Evolutionary conservation across 1,140 invertebrate species (phyloP), one percentile per base, ranked within the genome.

Genomic region (Penaeus japonicus): DNA sequence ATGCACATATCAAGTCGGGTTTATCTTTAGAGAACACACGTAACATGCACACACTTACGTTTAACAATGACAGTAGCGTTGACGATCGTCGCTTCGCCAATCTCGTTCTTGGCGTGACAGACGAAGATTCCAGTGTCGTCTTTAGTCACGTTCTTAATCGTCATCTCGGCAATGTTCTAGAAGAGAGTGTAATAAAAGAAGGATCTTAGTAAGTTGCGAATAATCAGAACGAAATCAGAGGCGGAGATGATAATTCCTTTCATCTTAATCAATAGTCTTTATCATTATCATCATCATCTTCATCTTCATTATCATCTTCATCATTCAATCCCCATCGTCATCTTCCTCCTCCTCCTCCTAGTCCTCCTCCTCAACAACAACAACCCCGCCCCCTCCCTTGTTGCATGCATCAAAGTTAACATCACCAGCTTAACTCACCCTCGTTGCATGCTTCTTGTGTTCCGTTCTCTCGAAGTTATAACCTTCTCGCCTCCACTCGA

Each of bases 81-180:
- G 12, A 92, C 92, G 47, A 93, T 94, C 5, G 94, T 95, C 77
- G 95, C 94, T 91, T 96, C 95, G 35, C 97, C 97, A 89, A 99
- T 96, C 77, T 96, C 96, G 92, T 99, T 99, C 93, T 98, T 96
- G 53, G 97, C 97, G 75, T 96, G 94, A 92, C 98, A 99, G 70
- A 95, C 94, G 93, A 98, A 99, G 85, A 95, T 94, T 0, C 98
- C 98, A 2, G 97, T 96, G 92, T 99, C 98, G 79, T 96, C 95
- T 89, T 96, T 95, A 32, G 94, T 95, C 0, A 97, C 95, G 91
- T 96, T 94, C 73, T 95, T 94, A 80, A 99, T 95, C 62, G 95
- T 88, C 87, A 88, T 77, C 54, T 82, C 86, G 79, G 83, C 80
- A 35, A 88, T 47, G 87, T 88, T 82, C 86, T 88, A 79, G 0